phyloP scores from a whole-genome alignment of 2,797 vertebrate genomes.

The Anisognathus igniventris region DNA sequence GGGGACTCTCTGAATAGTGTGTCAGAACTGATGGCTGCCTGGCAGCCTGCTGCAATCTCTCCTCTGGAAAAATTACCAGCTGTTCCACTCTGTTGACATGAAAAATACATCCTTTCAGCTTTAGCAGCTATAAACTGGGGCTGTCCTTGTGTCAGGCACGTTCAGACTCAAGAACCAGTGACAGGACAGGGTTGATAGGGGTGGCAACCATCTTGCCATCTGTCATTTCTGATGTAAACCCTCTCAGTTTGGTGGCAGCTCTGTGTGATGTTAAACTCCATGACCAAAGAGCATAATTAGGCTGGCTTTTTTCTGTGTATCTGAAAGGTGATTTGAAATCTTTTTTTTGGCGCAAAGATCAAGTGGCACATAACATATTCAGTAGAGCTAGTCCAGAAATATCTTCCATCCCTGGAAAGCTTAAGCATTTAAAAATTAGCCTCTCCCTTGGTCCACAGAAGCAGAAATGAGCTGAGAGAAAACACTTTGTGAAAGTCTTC shows the following conservation, averaged over 20 bases:
- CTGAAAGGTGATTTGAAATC: not conserved
- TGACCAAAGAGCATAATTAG: not conserved
- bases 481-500: not conserved
- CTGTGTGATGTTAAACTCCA: not conserved
- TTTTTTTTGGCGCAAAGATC: not conserved
- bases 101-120: slow-evolving; percentile 31
- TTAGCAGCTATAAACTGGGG: not conserved
- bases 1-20: fast-evolving
- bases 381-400: not conserved
- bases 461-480: not conserved
- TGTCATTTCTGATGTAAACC: not conserved
- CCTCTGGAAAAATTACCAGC: slow-evolving; percentile 26
- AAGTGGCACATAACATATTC: not conserved
- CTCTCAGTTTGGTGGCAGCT: not conserved
- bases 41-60: slow-evolving; percentile 19
- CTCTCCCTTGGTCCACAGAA: not conserved
- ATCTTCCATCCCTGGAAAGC: not conserved
- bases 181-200: not conserved
- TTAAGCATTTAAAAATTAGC: not conserved
- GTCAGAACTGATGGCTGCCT: not conserved
- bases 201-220: not conserved
- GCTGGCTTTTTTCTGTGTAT: not conserved
- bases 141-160: not conserved
- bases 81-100: not conserved
- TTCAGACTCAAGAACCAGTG: not conserved